A percentile compares a stretch with the other conserved stretches of the same genome.
Conservation (phyloP, 2,797 vertebrate species). For the Hydrocynus forskahlii region DNA sequence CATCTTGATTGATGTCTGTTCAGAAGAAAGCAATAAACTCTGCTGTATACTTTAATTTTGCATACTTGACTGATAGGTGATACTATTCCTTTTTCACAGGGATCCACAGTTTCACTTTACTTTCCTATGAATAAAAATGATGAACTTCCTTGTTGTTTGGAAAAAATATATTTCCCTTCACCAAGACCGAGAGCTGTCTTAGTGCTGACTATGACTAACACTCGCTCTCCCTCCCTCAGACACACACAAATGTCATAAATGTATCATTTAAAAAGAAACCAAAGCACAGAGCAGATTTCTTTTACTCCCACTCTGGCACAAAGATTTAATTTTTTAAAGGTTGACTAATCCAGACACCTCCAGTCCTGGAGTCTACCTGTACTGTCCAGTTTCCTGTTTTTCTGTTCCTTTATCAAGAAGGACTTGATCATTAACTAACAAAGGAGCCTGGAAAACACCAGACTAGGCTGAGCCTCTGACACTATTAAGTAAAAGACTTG, state of each 20-base stretch:
- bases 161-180: not conserved
- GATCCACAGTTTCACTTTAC: too few species aligned
- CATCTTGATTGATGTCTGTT: too few species aligned
- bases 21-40: too few species aligned
- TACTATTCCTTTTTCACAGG: too few species aligned
- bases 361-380: not conserved
- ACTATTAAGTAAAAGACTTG: not conserved
- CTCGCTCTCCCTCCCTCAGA: not conserved
- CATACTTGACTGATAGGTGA: too few species aligned
- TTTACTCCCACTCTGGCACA: not conserved
- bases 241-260: not conserved
- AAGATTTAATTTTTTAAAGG: not conserved
- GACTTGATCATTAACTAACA: not conserved
- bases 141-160: not conserved
- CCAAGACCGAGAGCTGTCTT: not conserved
- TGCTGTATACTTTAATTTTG: too few species aligned
- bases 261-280: not conserved
- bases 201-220: not conserved
- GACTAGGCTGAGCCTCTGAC: not conserved
- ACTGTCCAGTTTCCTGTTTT: not conserved
- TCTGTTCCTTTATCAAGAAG: not conserved
- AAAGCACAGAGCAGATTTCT: not conserved
- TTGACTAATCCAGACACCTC: not conserved
- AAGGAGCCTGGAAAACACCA: not conserved
- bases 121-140: not conserved